Conservation (phyloP, 2,113 vertebrate species). For the Lonchura striata region DNA sequence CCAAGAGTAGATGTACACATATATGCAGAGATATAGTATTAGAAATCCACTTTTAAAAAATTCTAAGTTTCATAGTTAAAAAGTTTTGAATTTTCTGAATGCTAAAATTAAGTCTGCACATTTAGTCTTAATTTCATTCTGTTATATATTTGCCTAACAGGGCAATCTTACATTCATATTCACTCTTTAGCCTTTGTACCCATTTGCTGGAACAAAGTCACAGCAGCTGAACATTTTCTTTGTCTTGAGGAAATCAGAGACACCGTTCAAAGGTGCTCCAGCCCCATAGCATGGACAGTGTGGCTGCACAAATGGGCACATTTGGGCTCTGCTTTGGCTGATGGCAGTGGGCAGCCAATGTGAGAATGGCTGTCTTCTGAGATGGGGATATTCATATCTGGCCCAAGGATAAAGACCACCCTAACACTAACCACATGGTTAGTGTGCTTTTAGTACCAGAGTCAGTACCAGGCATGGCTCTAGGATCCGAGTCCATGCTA, state of each 20-base stretch:
- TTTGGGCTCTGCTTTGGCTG: fast-evolving
- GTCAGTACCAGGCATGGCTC: neutral
- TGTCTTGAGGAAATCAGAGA: neutral
- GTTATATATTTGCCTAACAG: neutral
- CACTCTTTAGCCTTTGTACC: neutral
- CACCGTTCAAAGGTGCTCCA: neutral
- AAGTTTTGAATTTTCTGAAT: neutral
- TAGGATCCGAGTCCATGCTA: neutral
- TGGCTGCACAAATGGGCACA: neutral
- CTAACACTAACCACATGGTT: neutral
- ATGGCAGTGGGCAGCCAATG: neutral
- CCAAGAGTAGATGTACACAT: neutral
- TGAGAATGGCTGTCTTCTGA: neutral
- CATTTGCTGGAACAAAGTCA: neutral
- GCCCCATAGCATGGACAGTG: fast-evolving
- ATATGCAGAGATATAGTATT: neutral
- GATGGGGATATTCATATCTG: neutral
- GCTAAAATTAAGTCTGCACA: neutral
- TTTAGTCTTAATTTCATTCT: neutral
- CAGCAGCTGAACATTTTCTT: neutral
- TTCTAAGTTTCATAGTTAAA: neutral
- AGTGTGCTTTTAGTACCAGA: neutral
- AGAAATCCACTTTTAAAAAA: neutral
- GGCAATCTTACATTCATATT: neutral
- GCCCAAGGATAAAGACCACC: neutral